Evolutionary conservation across 2,797 vertebrate genomes (phyloP).

Genomic region (Morelia viridis): DNA sequence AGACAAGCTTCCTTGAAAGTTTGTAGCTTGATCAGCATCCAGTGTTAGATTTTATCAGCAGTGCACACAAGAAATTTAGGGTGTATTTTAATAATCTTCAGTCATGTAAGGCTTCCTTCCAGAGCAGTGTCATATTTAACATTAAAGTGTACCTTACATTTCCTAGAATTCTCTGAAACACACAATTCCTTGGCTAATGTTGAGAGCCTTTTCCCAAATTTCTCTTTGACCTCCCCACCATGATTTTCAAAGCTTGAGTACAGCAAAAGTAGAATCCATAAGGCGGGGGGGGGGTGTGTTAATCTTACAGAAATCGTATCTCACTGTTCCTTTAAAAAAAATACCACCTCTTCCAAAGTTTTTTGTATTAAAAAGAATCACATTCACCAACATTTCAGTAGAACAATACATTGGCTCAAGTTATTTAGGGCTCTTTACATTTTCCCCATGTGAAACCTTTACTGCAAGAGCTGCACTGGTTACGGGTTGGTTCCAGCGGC

Average conservation of each 20-base stretch:
- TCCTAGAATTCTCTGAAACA: neutral
- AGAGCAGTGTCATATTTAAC: neutral
- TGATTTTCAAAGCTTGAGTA: neutral
- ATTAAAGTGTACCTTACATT: neutral
- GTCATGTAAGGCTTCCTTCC: neutral
- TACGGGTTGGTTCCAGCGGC: neutral
- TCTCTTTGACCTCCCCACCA: neutral
- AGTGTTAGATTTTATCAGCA: neutral
- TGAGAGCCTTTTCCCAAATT: neutral
- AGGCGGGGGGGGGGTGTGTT: neutral
- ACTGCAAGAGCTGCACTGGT: neutral
- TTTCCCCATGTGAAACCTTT: neutral
- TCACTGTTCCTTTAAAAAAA: neutral
- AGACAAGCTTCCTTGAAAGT: neutral
- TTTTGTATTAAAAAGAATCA: neutral
- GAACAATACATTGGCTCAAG: neutral
- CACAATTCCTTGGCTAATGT: neutral
- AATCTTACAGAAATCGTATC: neutral
- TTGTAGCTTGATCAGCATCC: neutral
- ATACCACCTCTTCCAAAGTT: neutral
- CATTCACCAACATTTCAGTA: neutral
- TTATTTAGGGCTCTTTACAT: neutral
- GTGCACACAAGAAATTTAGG: neutral
- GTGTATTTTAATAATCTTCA: neutral
- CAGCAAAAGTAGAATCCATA: neutral